Percentiles rank a stretch among this genome's conserved stretches.
Conservation (phyloP, 2,113 vertebrate genomes). For the rabbit (Oryctolagus cuniculus) region DNA sequence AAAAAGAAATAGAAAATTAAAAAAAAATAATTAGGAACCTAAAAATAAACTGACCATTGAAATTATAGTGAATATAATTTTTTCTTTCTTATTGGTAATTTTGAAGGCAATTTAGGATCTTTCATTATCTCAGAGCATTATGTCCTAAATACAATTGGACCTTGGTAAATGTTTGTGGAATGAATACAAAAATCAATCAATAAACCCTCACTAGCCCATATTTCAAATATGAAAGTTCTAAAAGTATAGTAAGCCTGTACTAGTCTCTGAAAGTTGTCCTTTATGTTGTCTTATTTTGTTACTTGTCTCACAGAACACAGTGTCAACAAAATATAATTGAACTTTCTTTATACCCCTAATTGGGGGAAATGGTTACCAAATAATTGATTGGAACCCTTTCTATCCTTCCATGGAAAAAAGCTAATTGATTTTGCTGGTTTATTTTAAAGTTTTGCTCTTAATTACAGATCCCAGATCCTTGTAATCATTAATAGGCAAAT, state of each 20-base stretch:
- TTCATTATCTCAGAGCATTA: background rate
- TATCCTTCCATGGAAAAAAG: background rate
- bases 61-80: background rate
- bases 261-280: background rate
- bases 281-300: background rate
- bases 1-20: too few species aligned
- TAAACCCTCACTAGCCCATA: background rate
- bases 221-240: background rate
- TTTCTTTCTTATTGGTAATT: background rate
- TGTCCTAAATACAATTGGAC: background rate
- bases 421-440: background rate
- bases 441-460: constrained; percentile 11
- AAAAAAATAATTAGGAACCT: constrained; percentile 5
- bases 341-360: background rate
- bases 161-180: constrained; percentile 14
- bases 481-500: background rate
- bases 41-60: background rate
- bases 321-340: constrained; percentile 37
- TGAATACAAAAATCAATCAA: constrained; percentile 42
- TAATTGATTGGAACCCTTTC: background rate
- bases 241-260: background rate
- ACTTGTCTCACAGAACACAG: constrained; percentile 36
- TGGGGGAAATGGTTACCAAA: background rate
- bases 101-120: background rate
- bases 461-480: background rate